Base-by-base conservation (phyloP, 53 echinoderm and acorn worm species). In the Echinometra lucunter region DNA sequence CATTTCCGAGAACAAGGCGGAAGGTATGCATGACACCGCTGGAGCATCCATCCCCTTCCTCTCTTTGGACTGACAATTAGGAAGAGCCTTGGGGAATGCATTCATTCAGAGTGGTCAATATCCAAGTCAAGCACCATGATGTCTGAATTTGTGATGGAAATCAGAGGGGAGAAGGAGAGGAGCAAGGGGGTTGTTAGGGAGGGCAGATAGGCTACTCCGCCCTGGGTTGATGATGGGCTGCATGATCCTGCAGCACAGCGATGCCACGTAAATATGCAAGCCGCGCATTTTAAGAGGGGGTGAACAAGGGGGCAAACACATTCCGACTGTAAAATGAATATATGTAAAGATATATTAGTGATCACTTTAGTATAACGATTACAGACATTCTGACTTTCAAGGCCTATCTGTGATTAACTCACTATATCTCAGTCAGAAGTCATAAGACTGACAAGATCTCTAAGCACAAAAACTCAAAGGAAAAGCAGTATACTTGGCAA, bases 51-150 rank as follows among this genome's bases (percentile, higher is more conserved):
- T 9, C 2, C n/a, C 75, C 18, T 75, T 40, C 78, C 19, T 17
- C 30, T 34, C 16, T 7, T 9, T 72, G 72, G 1, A 35, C 30
- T 6, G 21, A 19, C 42, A 78, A 69, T 42, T 38, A 38, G 78
- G 42, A 42, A 35, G 42, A 90, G 90, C 90, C 40, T 37, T 11
- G 32, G 90, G 90, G 90, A 18, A 35, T 34, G 37, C 45, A 21
- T 27, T 49, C 17, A 13, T 34, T 32, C 10, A 6, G 57, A 89
- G 57, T 57, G 89, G 58, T 57, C 89, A 89, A 89, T 89, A 89
- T 89, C 89, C 28, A 89, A 57, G 58, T 89, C 89, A 89, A 89
- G 89, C 21, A 57, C 89, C 89, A 89, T 34, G 35, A 49, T 47
- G 88, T 21, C 21, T 87, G 25, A 87, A 87, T 47, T 44, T 42